Evolutionary conservation across 2,113 vertebrate species (phyloP), one percentile per base, ranked within the genome.

Genomic region (Heptranchias perlo): DNA sequence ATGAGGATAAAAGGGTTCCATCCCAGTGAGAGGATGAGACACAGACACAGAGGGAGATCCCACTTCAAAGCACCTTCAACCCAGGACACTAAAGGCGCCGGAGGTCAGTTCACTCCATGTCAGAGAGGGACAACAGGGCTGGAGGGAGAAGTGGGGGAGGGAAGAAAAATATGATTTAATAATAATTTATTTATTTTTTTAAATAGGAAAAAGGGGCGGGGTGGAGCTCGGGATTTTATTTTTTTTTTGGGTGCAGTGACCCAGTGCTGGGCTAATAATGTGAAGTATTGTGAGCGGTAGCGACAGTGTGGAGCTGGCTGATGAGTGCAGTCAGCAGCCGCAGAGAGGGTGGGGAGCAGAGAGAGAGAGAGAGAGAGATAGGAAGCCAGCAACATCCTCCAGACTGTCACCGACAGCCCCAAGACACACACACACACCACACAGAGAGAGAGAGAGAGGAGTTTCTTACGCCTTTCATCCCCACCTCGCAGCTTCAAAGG

Each of bases 201-300:
- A 58, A 28, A 35, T 35, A 35, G 69, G 16, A 6, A 28, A 49
- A n/a, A 21, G 11, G 61, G 21, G n/a, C 7, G 69, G 18, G 86
- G 54, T 61, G 89, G 31, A 92, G 54, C 54, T 62, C 13, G 89
- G 54, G 54, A 89, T 52, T 31, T 89, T 49, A 49, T 25, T 8
- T n/a, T 0, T 61, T 10, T 61, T 28, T 35, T n/a, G 31, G n/a
- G 11, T 78, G 89, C 84, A 14, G 25, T 52, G 84, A 87, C 84
- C 84, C 47, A 58, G 7, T 54, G 54, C 89, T n/a, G 28, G 54
- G 54, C 89, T 18, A 92, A 92, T 92, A 92, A 92, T 92, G 89
- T 92, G 54, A 92, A 61, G 86, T 54, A 89, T 92, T 93, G 89
- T 62, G 89, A 93, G 58, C 89, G 58, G 86, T 8, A 54, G 49